A percentile compares a stretch with the other conserved stretches of the same genome.
Conservation (phyloP, 2,113 vertebrate genomes). For the Vulpes ferrilata region DNA sequence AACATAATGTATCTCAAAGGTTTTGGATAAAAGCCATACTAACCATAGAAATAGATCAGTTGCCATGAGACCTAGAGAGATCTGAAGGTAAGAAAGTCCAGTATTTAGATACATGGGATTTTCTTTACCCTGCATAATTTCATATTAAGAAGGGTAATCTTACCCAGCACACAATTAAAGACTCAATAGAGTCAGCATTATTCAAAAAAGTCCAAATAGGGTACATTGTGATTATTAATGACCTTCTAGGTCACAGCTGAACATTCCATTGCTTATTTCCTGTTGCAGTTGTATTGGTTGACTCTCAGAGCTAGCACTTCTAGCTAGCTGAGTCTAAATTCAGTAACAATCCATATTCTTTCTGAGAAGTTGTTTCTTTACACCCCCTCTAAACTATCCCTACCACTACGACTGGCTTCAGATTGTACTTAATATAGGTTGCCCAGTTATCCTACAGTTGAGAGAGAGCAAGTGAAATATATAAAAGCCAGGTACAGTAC, state of each 20-base stretch:
- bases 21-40: not conserved
- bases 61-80: not conserved
- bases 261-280: not conserved
- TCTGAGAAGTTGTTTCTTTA: not conserved
- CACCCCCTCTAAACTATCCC: not conserved
- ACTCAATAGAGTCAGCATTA: not conserved
- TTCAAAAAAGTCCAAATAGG: not conserved
- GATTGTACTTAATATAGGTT: not conserved
- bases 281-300: not conserved
- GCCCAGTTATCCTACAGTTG: not conserved
- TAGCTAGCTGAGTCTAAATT: not conserved
- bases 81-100: not conserved
- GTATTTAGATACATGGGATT: not conserved
- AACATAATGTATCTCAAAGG: not conserved
- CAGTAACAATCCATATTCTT: not conserved
- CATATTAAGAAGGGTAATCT: not conserved
- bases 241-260: not conserved
- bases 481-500: not conserved
- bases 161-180: not conserved
- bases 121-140: conserved; percentile 29
- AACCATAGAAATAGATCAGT: not conserved
- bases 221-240: not conserved
- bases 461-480: not conserved
- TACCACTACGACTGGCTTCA: not conserved
- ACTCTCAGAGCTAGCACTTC: not conserved